phyloP scores from a whole-genome alignment of 2,113 vertebrate species.

The Cyprinus carpio region DNA sequence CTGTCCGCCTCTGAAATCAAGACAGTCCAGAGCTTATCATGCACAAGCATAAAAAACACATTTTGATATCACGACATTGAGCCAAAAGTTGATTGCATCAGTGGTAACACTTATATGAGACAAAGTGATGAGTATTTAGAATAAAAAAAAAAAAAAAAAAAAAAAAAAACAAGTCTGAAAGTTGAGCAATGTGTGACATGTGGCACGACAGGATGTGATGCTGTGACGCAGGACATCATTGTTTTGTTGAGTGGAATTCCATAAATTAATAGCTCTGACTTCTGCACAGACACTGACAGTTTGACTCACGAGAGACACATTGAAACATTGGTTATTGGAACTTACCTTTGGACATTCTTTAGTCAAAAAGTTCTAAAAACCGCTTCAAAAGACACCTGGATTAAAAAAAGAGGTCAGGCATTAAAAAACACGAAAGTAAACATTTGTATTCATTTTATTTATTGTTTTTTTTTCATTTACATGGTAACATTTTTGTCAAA shows the following conservation, averaged over 20 bases:
- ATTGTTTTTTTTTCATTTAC: background rate
- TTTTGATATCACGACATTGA: background rate
- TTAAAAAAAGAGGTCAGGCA: background rate
- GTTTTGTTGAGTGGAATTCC: conserved; percentile 2
- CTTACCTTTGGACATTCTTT: conserved; percentile 69
- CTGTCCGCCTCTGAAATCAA: conserved; percentile 76
- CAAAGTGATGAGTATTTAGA: too few relatives aligned
- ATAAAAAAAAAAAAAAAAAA: too few relatives aligned
- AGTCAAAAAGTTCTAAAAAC: conserved; percentile 16
- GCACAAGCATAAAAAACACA: conserved; percentile 3
- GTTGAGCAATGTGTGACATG: conserved; percentile 30
- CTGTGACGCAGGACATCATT: background rate
- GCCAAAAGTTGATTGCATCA: background rate
- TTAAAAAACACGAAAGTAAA: background rate
- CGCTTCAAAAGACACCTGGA: conserved; percentile 38
- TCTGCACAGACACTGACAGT: background rate
- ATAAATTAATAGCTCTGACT: background rate
- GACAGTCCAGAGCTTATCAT: conserved; percentile 15
- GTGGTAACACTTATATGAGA: background rate
- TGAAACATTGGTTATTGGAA: background rate
- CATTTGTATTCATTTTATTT: background rate
- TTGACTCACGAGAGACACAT: background rate
- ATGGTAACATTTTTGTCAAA: background rate
- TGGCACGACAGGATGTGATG: conserved; percentile 44
- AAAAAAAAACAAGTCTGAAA: background rate